phyloP scores from a whole-genome alignment of 2,113 vertebrate species.

The Tyto alba region DNA sequence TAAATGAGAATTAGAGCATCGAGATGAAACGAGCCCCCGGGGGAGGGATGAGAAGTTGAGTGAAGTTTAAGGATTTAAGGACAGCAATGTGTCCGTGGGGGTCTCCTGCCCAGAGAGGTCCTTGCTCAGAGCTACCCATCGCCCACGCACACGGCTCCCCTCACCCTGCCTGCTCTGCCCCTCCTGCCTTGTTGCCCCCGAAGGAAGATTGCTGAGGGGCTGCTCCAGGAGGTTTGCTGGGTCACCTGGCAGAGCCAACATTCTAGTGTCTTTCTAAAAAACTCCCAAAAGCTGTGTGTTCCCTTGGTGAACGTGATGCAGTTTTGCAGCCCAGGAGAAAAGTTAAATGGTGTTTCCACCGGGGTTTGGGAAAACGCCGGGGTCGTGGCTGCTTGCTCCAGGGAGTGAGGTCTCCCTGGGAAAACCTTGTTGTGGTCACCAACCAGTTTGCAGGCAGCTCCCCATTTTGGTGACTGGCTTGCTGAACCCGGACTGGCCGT shows the following conservation, averaged over 20 bases:
- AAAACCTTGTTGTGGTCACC: background rate
- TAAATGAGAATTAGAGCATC: background rate
- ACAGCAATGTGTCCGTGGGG: background rate
- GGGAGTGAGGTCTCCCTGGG: background rate
- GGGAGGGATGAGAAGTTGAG: background rate
- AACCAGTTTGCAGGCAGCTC: background rate
- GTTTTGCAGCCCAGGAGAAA: background rate
- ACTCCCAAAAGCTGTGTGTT: background rate
- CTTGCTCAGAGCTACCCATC: background rate
- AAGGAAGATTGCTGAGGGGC: background rate
- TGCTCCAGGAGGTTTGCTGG: background rate
- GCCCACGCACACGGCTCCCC: background rate
- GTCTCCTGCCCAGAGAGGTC: background rate
- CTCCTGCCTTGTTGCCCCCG: background rate
- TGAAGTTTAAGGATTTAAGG: background rate
- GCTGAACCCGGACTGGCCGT: rapidly evolving
- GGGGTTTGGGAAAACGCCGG: rapidly evolving
- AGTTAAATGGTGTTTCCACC: background rate
- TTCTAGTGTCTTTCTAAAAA: background rate
- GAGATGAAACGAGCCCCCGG: background rate
- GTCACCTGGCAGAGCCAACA: background rate
- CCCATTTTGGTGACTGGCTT: background rate
- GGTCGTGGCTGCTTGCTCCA: rapidly evolving
- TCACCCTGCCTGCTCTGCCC: background rate
- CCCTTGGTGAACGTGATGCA: rapidly evolving